These are phyloP conservation scores for Lophochroa leadbeateri DNA, from an alignment of 2,113 vertebrate species.

Conservation along the genomic window DNA sequence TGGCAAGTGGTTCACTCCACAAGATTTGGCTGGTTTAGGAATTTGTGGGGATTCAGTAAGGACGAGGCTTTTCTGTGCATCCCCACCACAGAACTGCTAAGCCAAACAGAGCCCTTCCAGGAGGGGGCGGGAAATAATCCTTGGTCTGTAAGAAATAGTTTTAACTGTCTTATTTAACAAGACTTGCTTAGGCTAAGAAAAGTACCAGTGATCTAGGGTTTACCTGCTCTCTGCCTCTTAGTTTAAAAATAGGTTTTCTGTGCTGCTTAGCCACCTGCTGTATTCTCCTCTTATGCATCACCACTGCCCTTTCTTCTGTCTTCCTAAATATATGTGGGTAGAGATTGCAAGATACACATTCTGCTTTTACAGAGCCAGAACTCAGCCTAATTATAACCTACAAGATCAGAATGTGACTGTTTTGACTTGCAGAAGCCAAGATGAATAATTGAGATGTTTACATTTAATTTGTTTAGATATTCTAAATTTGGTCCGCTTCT, in stretches of 20 bases:
- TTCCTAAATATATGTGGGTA: constrained; percentile 21
- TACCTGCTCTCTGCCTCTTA: constrained; percentile 36
- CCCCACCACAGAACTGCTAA: neutral
- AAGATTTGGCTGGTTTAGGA: neutral
- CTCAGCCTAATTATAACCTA: constrained; percentile 46
- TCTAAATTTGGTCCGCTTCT: neutral
- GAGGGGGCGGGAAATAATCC: neutral
- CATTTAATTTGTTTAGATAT: constrained; percentile 16
- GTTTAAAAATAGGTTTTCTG: constrained; percentile 48
- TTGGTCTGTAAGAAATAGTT: neutral
- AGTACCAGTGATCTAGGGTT: neutral
- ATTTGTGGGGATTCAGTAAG: neutral
- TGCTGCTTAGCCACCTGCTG: constrained; percentile 43
- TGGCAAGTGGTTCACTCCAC: neutral
- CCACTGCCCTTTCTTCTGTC: constrained; percentile 50
- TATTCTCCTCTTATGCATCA: constrained; percentile 8
- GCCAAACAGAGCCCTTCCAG: neutral
- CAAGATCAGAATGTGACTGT: constrained; percentile 38
- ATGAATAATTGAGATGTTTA: constrained; percentile 23
- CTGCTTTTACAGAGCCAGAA: constrained; percentile 12
- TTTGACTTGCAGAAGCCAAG: constrained; percentile 46
- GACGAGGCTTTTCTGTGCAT: neutral
- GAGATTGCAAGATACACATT: neutral
- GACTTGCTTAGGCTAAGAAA: neutral
- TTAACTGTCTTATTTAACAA: neutral